phyloP scores from a whole-genome alignment of 64 coral and sea anemone genomes.

The Actinia equina region DNA sequence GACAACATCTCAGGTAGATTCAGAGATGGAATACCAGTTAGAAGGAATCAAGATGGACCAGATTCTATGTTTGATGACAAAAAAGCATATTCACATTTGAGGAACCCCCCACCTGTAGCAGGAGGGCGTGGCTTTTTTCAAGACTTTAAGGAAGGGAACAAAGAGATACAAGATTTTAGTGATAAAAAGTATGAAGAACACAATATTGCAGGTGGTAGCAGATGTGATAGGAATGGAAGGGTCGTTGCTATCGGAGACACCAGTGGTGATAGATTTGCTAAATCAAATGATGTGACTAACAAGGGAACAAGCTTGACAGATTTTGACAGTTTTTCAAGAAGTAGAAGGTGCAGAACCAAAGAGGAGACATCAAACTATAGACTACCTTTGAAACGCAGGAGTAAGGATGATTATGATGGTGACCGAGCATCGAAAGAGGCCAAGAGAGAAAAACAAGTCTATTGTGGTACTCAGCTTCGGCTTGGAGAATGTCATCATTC shows the following conservation, averaged over 20 bases:
- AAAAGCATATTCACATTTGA: neutral
- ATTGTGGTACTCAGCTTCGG: slow-evolving; percentile 25
- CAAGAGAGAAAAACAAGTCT: slow-evolving; percentile 10
- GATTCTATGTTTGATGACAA: neutral
- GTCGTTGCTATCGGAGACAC: neutral
- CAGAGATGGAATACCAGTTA: neutral
- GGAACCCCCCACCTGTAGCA: neutral
- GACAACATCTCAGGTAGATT: neutral
- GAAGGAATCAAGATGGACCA: neutral
- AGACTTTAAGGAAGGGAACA: neutral
- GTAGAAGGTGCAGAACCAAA: neutral
- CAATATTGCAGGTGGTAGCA: neutral
- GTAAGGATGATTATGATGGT: neutral
- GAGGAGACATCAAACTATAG: neutral
- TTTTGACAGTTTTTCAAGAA: neutral
- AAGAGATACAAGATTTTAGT: neutral
- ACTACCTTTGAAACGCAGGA: neutral
- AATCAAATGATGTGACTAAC: neutral
- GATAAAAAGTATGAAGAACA: neutral
- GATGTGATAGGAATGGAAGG: neutral
- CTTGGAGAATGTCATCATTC: neutral
- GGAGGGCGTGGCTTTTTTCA: slow-evolving; percentile 6
- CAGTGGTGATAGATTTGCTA: neutral
- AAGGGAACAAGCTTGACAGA: neutral
- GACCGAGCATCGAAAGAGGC: neutral